Base-by-base conservation (phyloP, 2,113 vertebrate species). In the Sclerurus mexicanus region DNA sequence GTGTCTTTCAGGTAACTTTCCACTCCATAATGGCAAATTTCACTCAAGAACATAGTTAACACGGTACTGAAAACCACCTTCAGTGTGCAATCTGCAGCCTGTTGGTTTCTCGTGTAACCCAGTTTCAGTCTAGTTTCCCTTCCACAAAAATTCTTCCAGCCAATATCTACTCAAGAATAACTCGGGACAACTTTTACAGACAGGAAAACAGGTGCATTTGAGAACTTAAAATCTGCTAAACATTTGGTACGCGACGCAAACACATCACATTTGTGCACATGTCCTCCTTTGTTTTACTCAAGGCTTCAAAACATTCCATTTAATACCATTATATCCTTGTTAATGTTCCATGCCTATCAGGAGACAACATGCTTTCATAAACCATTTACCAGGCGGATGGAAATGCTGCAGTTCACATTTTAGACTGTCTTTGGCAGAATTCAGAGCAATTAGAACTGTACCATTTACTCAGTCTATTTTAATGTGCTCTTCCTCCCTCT, bases 91-190 rank as follows among this genome's bases (percentile, higher is more conserved):
- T 2, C 35, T 25, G 22, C 40, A 58, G 84, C 59, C 68, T 37
- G 53, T 2, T 74, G 53, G 6, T 25, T 84, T 85, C 76, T 69
- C 18, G 58, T 20, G 19, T 24, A 85, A 68, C 44, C 39, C 49
- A 39, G 9, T 93, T 97, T 86, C 88, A 80, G 55, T 46, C 24
- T 66, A n/a, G 42, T 73, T 94, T 77, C 47, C 59, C 22, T 68
- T 52, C 62, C 46, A 73, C 79, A 49, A 71, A 52, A 87, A 27
- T 53, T 75, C 72, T 86, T 19, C 69, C 31, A 90, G 94, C 86
- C 79, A 93, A 62, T n/a, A 52, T 50, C 39, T 50, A 86, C 92
- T 60, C 88, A 86, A 80, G 91, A 96, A 94, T 93, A 95, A 96
- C 73, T 89, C 7, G 3, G 40, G 76, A 60, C 80, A 95, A 91